Base-by-base conservation (phyloP, 30 jellyfish, hydroid and myxozoan genomes). In the Mastigias papua region DNA sequence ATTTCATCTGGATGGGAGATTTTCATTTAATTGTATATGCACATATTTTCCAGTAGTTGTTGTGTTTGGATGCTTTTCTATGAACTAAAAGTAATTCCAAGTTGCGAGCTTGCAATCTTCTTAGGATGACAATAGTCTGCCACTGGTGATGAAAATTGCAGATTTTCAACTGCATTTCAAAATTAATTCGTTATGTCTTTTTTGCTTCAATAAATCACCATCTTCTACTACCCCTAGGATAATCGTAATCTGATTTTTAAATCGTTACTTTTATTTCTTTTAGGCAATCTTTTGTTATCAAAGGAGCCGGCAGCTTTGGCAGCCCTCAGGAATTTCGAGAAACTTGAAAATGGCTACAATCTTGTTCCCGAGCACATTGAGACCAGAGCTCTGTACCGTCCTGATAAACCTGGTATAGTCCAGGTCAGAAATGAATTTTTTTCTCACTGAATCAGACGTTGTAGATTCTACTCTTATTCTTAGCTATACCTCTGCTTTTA, bases 291-390 rank as follows among this genome's bases (percentile, higher is more conserved):
- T 8, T 81, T 62, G 11, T 35, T 57, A 46, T 90, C 97, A 26
- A 72, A 80, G 21, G 98, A 94, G 48, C 97, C 95, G 0, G 91
- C 92, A 1, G 97, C 97, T 6, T 34, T 94, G 77, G 63, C 74
- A 48, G 97, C 95, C 0, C 67, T 93, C 42, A 37, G 81, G 28
- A 61, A 61, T 26, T 85, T 73, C 33, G 92, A 91, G 67, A 68
- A 72, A 27, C 48, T 90, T 34, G 76, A 62, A n/a, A 61, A 48
- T 19, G 98, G 97, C 22, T 91, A 85, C 54, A 87, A 71, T 33
- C 88, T 91, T 2, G 99, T 95, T 11, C 99, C 99, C 0, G 99
- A 95, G 79, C 99, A 95, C 76, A 79, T 91, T 28, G 99, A 95
- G 69, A 71, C 98, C 19, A 79, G 99, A 54, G 29, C 88, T 0